Percentiles rank a stretch among this genome's conserved stretches.
phyloP scores from a whole-genome alignment of 1,140 invertebrate genomes.

The Neodiprion virginianus region DNA sequence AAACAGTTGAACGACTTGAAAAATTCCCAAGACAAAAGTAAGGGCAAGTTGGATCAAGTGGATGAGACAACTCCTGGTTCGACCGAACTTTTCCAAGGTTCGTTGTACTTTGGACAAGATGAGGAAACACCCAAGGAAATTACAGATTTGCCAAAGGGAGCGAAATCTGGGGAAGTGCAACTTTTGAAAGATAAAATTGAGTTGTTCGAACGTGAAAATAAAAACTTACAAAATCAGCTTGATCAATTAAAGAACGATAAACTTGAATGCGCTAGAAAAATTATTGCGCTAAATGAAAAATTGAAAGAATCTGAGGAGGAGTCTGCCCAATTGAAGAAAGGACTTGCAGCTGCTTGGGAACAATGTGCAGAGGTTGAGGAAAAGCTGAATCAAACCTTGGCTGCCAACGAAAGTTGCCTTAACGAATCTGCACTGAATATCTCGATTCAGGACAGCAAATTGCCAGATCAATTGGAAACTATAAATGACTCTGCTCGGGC shows the following conservation, averaged over 20 bases:
- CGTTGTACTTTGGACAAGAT: slow-evolving; percentile 17
- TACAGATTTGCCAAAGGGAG: background rate
- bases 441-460: slow-evolving; percentile 58
- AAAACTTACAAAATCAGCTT: slow-evolving; percentile 31
- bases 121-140: background rate
- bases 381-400: slow-evolving; percentile 62
- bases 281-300: slow-evolving; percentile 68
- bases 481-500: slow-evolving; percentile 41
- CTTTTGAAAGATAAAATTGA: slow-evolving; percentile 20
- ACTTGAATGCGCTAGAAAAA: slow-evolving; percentile 64
- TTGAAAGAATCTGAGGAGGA: slow-evolving; percentile 67
- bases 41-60: slow-evolving; percentile 27
- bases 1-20: slow-evolving; percentile 57
- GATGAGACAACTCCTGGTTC: slow-evolving; percentile 16
- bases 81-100: slow-evolving; percentile 23
- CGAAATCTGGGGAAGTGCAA: background rate
- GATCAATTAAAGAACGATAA: slow-evolving; percentile 58
- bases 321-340: slow-evolving; percentile 65
- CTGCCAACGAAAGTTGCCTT: slow-evolving; percentile 58
- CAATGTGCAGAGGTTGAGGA: slow-evolving; percentile 69
- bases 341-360: slow-evolving; percentile 66
- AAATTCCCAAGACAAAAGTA: slow-evolving; percentile 51
- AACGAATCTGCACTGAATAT: slow-evolving; percentile 48
- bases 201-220: slow-evolving; percentile 37
- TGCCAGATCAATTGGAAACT: slow-evolving; percentile 54